Conservation (phyloP, 1,140 invertebrate species). For the Asobara japonica region DNA sequence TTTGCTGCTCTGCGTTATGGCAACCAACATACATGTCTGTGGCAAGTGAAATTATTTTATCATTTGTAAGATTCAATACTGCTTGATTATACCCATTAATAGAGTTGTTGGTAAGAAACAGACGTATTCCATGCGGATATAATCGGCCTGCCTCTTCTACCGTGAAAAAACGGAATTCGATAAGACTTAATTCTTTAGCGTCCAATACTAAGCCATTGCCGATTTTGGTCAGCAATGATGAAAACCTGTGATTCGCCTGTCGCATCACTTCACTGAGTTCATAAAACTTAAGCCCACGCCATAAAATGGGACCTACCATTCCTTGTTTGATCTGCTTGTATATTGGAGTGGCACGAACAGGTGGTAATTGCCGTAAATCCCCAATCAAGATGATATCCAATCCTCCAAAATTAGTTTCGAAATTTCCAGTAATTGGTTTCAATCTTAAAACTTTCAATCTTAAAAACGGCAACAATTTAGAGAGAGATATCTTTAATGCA, state of each 20-base stretch:
- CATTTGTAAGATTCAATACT: not conserved
- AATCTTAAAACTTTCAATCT: slow-evolving; percentile 45
- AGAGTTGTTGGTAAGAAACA: slow-evolving; percentile 22
- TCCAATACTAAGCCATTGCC: slow-evolving; percentile 36
- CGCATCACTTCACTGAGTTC: slow-evolving; percentile 45
- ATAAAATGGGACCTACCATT: slow-evolving; percentile 42
- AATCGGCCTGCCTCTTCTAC: slow-evolving; percentile 16
- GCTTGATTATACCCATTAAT: not conserved
- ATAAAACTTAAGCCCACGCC: slow-evolving; percentile 46
- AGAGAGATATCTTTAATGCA: no score
- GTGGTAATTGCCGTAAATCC: slow-evolving; percentile 36
- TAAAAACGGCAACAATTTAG: no score
- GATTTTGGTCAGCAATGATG: slow-evolving; percentile 43
- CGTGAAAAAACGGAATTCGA: slow-evolving; percentile 34
- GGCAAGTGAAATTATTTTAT: not conserved
- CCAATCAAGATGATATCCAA: slow-evolving; percentile 40
- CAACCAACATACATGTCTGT: not conserved
- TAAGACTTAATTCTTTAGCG: slow-evolving; percentile 15
- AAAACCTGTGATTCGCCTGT: slow-evolving; percentile 45
- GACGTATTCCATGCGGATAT: slow-evolving; percentile 34
- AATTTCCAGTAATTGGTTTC: slow-evolving; percentile 48
- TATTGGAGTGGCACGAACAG: slow-evolving; percentile 40
- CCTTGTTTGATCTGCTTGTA: slow-evolving; percentile 38
- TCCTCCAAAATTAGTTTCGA: slow-evolving; percentile 38
- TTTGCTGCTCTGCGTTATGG: not conserved